Evolutionary conservation across 2,113 vertebrate genomes (phyloP).

Genomic region (Lophius piscatorius): DNA sequence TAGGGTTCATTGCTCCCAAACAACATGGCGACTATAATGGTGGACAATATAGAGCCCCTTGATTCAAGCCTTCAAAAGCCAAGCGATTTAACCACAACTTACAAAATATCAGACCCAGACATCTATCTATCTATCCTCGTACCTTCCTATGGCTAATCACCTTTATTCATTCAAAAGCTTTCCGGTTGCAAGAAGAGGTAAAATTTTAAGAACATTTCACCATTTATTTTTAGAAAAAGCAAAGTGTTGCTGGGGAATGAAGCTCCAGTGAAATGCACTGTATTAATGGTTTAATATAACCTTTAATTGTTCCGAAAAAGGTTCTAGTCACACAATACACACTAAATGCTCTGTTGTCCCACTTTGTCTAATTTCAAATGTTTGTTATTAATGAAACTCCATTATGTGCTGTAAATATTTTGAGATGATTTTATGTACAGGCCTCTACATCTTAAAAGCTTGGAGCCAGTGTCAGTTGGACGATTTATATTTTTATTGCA

Average conservation of each 20-base stretch:
- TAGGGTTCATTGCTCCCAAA: slow-evolving; percentile 58
- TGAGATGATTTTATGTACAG: slow-evolving; percentile 26
- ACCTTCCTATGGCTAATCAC: slow-evolving; percentile 29
- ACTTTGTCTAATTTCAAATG: slow-evolving; percentile 2
- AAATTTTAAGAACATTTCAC: slow-evolving; percentile 36
- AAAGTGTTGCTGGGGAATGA: slow-evolving; percentile 42
- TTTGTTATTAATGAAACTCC: slow-evolving; percentile 9
- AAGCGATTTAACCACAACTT: slow-evolving; percentile 35
- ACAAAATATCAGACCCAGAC: slow-evolving; percentile 22
- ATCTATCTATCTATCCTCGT: slow-evolving; percentile 26
- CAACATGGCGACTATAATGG: slow-evolving; percentile 61
- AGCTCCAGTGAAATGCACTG: slow-evolving; percentile 44
- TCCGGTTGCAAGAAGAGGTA: slow-evolving; percentile 16
- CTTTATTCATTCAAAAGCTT: slow-evolving; percentile 25
- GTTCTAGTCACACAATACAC: slow-evolving; percentile 14
- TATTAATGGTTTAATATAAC: slow-evolving; percentile 42
- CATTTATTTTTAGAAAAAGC: slow-evolving; percentile 52
- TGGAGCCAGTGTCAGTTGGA: background rate
- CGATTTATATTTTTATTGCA: slow-evolving; percentile 21
- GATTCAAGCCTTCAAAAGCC: slow-evolving; percentile 48
- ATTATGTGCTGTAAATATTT: slow-evolving; percentile 32
- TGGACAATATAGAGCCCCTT: slow-evolving; percentile 51
- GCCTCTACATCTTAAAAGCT: slow-evolving; percentile 11
- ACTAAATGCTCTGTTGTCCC: slow-evolving; percentile 2
- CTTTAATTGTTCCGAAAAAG: slow-evolving; percentile 22